phyloP scores from a whole-genome alignment of 2,113 vertebrate species.

The Gadus chalcogrammus region DNA sequence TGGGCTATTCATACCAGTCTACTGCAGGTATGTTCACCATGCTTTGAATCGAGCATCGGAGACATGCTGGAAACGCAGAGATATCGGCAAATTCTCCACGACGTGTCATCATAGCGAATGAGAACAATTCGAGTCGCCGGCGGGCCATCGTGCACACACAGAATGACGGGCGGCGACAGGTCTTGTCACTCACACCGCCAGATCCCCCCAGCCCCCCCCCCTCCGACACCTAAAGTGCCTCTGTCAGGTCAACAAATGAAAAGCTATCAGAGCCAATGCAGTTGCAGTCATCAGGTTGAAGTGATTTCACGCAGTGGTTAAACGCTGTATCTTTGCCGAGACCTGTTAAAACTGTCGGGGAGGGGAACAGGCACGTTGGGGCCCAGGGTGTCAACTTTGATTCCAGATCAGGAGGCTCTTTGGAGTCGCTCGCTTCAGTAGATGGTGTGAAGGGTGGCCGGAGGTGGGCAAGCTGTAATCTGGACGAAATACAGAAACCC shows the following conservation, averaged over 20 bases:
- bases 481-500: conserved; percentile 6
- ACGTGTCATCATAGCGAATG: conserved; percentile 46
- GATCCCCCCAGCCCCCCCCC: conserved; percentile 44
- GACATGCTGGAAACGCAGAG: conserved; percentile 41
- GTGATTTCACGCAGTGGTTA: conserved; percentile 41
- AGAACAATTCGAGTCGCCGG: conserved; percentile 54
- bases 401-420: conserved; percentile 20
- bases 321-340: conserved; percentile 41
- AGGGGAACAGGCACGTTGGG: conserved; percentile 26
- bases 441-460: conserved; percentile 1
- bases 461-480: no score
- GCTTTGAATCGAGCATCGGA: conserved; percentile 25
- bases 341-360: conserved; percentile 33
- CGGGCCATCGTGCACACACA: conserved; percentile 30
- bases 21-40: conserved; percentile 5
- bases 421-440: conserved; percentile 6
- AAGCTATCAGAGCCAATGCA: conserved; percentile 51
- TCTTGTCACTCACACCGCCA: conserved; percentile 49
- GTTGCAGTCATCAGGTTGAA: conserved; percentile 45
- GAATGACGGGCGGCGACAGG: conserved; percentile 39
- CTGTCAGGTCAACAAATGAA: conserved; percentile 63
- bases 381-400: conserved; percentile 32
- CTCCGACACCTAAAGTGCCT: conserved; percentile 47
- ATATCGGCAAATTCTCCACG: conserved; percentile 53
- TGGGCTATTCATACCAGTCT: background rate